phyloP scores from a whole-genome alignment of 2,888 invertebrate species.

The Spilosoma lubricipeda region DNA sequence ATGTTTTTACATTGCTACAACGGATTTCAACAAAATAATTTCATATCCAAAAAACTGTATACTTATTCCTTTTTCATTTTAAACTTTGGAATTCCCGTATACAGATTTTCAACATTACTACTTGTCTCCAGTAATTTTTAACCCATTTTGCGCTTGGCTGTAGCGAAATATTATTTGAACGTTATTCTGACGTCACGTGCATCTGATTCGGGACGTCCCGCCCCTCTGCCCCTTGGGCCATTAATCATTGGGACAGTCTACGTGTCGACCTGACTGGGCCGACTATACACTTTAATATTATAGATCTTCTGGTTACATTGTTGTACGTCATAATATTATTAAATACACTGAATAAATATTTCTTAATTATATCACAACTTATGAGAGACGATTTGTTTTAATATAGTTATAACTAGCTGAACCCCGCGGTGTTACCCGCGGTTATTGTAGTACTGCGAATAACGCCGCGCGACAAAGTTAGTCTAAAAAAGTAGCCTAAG shows the following conservation, averaged over 20 bases:
- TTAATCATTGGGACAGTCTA: constrained; percentile 76
- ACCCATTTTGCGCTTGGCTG: constrained; percentile 54
- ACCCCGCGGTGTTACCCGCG: too few species aligned
- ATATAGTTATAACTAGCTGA: too few species aligned
- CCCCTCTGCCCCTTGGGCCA: constrained; percentile 63
- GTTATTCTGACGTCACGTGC: constrained; percentile 80
- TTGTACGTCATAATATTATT: constrained; percentile 27
- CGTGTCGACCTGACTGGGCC: constrained; percentile 67
- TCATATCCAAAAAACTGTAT: constrained; percentile 21
- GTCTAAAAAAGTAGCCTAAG: too few species aligned
- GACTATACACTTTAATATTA: constrained; percentile 38
- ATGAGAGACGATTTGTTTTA: too few species aligned
- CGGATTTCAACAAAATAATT: constrained; percentile 18
- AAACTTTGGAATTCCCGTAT: constrained; percentile 40
- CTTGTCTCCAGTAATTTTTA: constrained; percentile 52
- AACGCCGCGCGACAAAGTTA: too few species aligned
- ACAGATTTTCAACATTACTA: constrained; percentile 38
- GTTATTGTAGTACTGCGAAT: too few species aligned
- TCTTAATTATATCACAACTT: not conserved
- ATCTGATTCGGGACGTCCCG: constrained; percentile 73
- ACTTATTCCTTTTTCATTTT: constrained; percentile 35
- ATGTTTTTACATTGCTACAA: not conserved
- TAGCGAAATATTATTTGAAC: constrained; percentile 70
- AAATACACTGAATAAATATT: constrained; percentile 12
- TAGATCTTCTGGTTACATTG: constrained; percentile 30